These are phyloP conservation scores for Hydrozoanthus gracilis DNA, from an alignment of 92 coral and sea anemone species.

Conservation along the genomic window DNA sequence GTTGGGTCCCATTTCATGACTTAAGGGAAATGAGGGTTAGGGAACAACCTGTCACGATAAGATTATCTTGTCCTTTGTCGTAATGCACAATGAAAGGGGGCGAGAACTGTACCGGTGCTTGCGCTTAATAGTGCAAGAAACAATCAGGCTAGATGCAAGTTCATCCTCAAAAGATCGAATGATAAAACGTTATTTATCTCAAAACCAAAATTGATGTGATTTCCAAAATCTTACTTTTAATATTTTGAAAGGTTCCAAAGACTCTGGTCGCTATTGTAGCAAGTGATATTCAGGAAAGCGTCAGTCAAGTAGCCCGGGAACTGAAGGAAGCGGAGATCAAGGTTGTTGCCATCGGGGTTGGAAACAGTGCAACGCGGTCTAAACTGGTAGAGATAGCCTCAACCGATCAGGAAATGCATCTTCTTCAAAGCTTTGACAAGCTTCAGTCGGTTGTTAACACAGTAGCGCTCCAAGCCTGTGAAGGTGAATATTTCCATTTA, in stretches of 20 bases:
- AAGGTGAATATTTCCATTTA: conserved; percentile 58
- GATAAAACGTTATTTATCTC: too few relatives aligned
- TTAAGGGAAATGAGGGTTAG: too few relatives aligned
- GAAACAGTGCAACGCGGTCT: conserved; percentile 50
- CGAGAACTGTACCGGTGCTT: too few relatives aligned
- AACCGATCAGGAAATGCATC: conserved; percentile 50
- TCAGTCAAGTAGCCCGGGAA: conserved; percentile 57
- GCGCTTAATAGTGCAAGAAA: too few relatives aligned
- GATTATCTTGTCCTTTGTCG: too few relatives aligned
- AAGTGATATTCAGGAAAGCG: conserved; percentile 72
- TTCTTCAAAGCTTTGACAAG: conserved; percentile 60
- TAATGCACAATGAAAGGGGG: too few relatives aligned
- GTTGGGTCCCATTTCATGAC: too few relatives aligned
- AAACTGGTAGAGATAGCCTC: conserved; percentile 63
- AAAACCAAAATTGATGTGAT: too few relatives aligned
- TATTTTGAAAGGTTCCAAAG: conserved; percentile 58
- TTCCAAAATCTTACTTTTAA: background rate
- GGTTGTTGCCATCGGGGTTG: conserved; percentile 84
- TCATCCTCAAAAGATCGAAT: too few relatives aligned
- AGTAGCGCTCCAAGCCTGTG: conserved; percentile 77
- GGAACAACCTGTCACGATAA: too few relatives aligned
- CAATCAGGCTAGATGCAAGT: too few relatives aligned
- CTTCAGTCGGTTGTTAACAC: conserved; percentile 63
- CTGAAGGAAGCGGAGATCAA: conserved; percentile 67
- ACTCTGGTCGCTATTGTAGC: conserved; percentile 61